Conservation (phyloP, 2,113 vertebrate species). For the Anser brachyrhynchus region DNA sequence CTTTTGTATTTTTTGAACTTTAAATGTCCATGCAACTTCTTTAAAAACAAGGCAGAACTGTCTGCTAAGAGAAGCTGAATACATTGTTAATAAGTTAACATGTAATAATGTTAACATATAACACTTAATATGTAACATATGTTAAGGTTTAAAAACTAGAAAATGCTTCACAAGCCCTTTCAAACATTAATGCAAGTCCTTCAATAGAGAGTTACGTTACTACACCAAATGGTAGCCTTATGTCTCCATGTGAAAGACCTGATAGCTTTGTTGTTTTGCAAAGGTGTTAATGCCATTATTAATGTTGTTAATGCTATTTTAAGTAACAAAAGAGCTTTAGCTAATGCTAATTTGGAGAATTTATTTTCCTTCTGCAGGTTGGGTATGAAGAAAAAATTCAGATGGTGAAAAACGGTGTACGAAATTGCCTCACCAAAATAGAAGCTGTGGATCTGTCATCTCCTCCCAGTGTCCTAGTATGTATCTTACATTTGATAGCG, state of each 20-base stretch:
- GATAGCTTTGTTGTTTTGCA: background rate
- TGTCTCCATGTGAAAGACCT: fast-evolving
- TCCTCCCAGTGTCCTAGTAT: conserved; percentile 64
- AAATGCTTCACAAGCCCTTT: background rate
- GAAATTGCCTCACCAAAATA: conserved; percentile 56
- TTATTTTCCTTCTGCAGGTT: conserved; percentile 61
- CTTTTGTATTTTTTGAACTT: background rate
- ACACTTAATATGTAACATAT: too few relatives aligned
- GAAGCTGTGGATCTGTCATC: conserved; percentile 16
- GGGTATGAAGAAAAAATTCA: conserved; percentile 81
- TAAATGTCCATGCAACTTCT: background rate
- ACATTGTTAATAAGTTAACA: background rate
- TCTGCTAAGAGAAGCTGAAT: background rate
- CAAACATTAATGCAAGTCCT: background rate
- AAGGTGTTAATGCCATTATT: background rate
- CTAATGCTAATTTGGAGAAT: background rate
- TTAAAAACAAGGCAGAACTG: background rate
- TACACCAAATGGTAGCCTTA: background rate
- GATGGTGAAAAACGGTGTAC: conserved; percentile 69
- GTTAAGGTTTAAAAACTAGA: background rate
- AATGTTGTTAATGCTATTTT: background rate
- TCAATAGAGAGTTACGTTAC: background rate
- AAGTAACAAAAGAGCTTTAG: background rate
- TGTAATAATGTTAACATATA: too few relatives aligned
- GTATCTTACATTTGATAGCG: background rate